Evolutionary conservation across 2,888 invertebrate species (phyloP), one percentile per base, ranked within the genome.

Genomic region (Ormyrus nitidulus): DNA sequence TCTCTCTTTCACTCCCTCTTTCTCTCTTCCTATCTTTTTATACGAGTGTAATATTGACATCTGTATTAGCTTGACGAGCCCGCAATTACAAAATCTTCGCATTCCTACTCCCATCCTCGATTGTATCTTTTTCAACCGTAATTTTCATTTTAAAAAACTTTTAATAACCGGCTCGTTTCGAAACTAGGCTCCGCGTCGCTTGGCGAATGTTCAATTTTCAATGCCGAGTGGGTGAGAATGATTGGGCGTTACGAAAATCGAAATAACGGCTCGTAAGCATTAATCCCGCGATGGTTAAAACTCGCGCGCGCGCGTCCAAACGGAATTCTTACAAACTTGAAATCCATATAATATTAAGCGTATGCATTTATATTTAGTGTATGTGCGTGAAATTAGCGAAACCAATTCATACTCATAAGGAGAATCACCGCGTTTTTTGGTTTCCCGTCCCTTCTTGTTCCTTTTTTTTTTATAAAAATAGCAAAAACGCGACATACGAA

Each of bases 21-120:
- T 49, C 13, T n/a, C 34, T 11, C 65, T n/a, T 48, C n/a, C 13
- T 62, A 53, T 62, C 51, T 66, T 72, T 74, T 66, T 78, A 49
- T 81, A 81, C 79, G 77, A 80, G 79, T 79, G 71, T 82, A 82
- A 82, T 82, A 82, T 82, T 82, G 81, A 82, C 81, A 82, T 82
- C 79, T 80, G 81, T 82, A 74, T 82, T 79, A 79, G 76, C 76
- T 75, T 82, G 79, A 81, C 81, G 79, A 79, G 80, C 77, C 76
- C 76, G 75, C 66, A 69, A 80, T 82, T 74, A 82, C 71, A 82
- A 81, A 79, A 76, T 46, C 68, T 74, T 77, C 58, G 59, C 80
- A 61, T 34, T n/a, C 34, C 34, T 3, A 34, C 59, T 6, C 13
- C 59, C 9, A 61, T 58, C 58, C 34, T 46, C 73, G 10, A 8